These are phyloP conservation scores for Pelobates cultripes DNA, from an alignment of 2,797 vertebrate genomes.

Conservation along the genomic window DNA sequence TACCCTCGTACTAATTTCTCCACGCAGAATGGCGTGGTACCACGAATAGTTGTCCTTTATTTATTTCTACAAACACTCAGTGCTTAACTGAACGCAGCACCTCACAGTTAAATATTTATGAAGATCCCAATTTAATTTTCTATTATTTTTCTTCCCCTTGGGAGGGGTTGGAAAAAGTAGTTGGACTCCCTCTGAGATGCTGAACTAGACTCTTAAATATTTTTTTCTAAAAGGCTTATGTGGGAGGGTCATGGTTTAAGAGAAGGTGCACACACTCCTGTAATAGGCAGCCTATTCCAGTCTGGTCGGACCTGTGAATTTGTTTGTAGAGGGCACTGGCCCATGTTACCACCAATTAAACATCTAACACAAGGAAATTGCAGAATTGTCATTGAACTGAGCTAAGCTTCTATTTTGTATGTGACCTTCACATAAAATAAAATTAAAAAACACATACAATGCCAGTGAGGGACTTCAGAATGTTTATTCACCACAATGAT, in stretches of 20 bases:
- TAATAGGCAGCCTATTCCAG: constrained; percentile 9
- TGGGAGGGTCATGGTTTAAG: neutral
- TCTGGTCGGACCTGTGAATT: constrained; percentile 1
- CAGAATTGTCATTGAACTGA: neutral
- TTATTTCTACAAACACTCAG: constrained; percentile 3
- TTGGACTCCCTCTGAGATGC: constrained; percentile 32
- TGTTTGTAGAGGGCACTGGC: neutral
- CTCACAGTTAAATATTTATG: constrained; percentile 31
- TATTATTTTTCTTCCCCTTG: constrained; percentile 22
- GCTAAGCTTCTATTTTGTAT: neutral
- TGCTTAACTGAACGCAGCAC: constrained; percentile 6
- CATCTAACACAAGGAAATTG: neutral
- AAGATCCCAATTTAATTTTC: constrained; percentile 28
- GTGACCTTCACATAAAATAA: neutral
- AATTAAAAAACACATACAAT: neutral
- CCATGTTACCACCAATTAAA: neutral
- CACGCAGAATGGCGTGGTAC: neutral
- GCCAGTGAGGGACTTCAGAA: too few relatives aligned
- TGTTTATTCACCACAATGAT: too few relatives aligned
- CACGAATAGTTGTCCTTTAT: neutral
- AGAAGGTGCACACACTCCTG: neutral
- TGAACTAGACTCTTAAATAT: constrained; percentile 21
- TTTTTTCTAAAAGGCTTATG: neutral
- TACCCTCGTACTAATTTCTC: neutral
- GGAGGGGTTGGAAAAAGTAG: constrained; percentile 18